Conservation (phyloP, 2,888 invertebrate genomes). For the Rhagophthalmus giganteus region DNA sequence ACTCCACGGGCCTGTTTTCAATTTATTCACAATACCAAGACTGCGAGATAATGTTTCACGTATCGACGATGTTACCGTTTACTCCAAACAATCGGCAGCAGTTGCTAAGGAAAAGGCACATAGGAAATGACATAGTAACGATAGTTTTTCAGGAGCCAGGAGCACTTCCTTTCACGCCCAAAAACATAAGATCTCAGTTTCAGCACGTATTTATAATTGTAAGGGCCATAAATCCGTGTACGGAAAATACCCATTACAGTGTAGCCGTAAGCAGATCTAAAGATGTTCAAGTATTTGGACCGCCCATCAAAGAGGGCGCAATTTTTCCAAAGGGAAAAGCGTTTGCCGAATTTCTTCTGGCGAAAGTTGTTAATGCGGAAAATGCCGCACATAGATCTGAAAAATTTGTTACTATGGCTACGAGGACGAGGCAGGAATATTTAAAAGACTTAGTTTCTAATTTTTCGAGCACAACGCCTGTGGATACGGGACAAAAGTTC, state of each 20-base stretch:
- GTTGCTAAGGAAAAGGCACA: constrained; percentile 90
- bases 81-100: constrained; percentile 95
- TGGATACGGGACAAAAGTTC: constrained; percentile 85
- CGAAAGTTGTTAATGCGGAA: constrained; percentile 96
- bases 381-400: constrained; percentile 95
- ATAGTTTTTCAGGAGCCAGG: constrained; percentile 94
- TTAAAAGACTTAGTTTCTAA: constrained; percentile 89
- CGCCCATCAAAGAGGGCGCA: constrained; percentile 87
- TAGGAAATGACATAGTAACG: constrained; percentile 97
- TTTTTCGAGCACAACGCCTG: constrained; percentile 76
- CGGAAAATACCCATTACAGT: constrained; percentile 88
- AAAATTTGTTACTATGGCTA: constrained; percentile 97
- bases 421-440: constrained; percentile 92
- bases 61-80: constrained; percentile 94
- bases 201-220: constrained; percentile 97
- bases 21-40: constrained; percentile 90
- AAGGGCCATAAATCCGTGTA: constrained; percentile 84
- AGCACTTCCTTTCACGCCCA: constrained; percentile 89
- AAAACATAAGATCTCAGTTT: constrained; percentile 93
- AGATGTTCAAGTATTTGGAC: constrained; percentile 95
- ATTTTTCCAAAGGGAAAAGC: constrained; percentile 85
- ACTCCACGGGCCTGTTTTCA: constrained; percentile 92
- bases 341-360: constrained; percentile 93
- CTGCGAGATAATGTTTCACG: constrained; percentile 96
- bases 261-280: constrained; percentile 69